Evolutionary conservation across 2,797 vertebrate species (phyloP).

Genomic region (Dallia pectoralis): DNA sequence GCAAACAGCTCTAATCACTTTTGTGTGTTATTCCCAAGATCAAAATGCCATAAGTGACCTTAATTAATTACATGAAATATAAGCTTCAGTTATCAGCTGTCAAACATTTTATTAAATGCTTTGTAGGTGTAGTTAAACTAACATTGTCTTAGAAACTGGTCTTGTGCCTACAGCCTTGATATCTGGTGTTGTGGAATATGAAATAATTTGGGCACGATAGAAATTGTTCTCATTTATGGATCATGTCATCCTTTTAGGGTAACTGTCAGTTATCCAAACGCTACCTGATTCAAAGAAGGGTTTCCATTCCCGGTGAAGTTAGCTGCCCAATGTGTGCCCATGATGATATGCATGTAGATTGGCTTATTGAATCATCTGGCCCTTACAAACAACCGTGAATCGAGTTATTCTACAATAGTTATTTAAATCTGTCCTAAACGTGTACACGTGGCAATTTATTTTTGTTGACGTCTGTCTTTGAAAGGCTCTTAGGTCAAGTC

Average conservation of each 20-base stretch:
- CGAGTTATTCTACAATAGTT: neutral
- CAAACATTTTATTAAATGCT: neutral
- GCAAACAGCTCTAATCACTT: neutral
- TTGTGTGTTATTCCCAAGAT: neutral
- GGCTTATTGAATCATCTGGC: neutral
- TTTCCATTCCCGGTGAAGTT: neutral
- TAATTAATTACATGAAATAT: neutral
- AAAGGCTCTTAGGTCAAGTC: conserved; percentile 28
- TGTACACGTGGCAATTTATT: neutral
- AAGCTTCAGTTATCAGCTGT: neutral
- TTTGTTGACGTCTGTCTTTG: neutral
- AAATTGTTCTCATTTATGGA: neutral
- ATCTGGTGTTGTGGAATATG: neutral
- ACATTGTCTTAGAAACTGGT: neutral
- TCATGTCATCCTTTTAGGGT: neutral
- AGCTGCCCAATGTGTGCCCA: neutral
- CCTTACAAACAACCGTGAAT: neutral
- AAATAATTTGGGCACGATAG: neutral
- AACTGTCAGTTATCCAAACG: neutral
- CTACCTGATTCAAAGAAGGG: neutral
- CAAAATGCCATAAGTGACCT: neutral
- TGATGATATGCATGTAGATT: neutral
- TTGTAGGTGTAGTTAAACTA: no score
- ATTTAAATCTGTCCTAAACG: neutral
- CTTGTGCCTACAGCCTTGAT: neutral